Conservation (phyloP, 2,113 vertebrate species). For the Ceyx margarethae region DNA sequence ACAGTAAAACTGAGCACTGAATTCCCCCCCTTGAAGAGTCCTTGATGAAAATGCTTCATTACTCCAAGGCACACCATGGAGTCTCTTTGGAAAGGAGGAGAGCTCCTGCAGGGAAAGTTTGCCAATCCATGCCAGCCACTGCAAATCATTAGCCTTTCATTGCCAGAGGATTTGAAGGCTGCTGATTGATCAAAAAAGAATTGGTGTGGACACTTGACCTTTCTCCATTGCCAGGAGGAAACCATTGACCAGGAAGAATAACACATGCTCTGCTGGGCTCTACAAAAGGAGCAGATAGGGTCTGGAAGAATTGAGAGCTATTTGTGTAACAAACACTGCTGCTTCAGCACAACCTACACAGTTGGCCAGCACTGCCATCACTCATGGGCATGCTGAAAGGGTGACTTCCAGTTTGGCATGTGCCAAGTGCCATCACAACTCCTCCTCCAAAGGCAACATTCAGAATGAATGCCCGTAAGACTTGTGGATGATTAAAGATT, state of each 20-base stretch:
- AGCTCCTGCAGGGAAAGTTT: conserved; percentile 12
- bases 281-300: neutral
- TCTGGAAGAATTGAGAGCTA: neutral
- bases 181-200: conserved; percentile 17
- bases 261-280: neutral
- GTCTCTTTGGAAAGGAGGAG: conserved; percentile 16
- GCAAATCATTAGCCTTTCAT: conserved; percentile 4
- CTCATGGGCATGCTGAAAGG: neutral
- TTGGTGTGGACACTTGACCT: conserved; percentile 33
- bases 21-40: neutral
- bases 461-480: neutral
- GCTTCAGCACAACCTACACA: conserved; percentile 13
- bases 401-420: neutral
- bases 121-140: conserved; percentile 27
- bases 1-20: neutral
- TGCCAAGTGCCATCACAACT: neutral
- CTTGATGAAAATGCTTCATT: neutral
- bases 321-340: neutral
- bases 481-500: neutral
- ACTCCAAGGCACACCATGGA: neutral
- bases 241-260: conserved; percentile 32
- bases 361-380: neutral
- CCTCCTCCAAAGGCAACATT: neutral
- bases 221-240: conserved; percentile 34
- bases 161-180: neutral